Percentiles rank a stretch among this genome's conserved stretches.
Evolutionary conservation across 2,113 vertebrate species (phyloP).

Genomic region (Barbus barbus): DNA sequence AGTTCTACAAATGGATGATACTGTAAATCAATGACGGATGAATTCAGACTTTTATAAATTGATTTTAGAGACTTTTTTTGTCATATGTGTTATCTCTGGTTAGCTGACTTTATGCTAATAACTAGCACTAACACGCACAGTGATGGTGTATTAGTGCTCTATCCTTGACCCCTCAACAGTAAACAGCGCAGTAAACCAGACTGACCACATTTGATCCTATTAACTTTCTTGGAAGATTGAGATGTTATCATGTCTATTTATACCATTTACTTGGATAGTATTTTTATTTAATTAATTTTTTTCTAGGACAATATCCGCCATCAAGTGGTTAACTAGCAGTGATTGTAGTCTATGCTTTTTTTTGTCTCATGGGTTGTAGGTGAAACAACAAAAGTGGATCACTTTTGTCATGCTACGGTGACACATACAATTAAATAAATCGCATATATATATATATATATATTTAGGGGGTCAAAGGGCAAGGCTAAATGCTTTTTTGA

Average conservation of each 20-base stretch:
- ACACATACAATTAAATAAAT: not conserved
- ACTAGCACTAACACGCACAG: not conserved
- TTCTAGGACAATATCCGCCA: not conserved
- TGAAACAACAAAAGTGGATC: not conserved
- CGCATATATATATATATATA: no score
- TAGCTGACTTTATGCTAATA: not conserved
- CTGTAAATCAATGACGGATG: not conserved
- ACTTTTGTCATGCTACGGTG: not conserved
- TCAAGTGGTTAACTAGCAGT: not conserved
- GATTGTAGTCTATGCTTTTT: not conserved
- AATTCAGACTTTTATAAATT: not conserved
- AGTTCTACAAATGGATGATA: not conserved
- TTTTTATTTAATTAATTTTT: no score
- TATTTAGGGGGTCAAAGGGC: not conserved
- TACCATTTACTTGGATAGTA: not conserved
- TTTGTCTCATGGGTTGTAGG: not conserved
- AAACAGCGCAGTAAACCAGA: not conserved
- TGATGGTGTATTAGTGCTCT: not conserved
- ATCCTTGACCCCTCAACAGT: not conserved
- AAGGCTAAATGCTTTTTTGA: not conserved
- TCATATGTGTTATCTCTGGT: not conserved
- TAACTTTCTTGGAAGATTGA: constrained; percentile 11
- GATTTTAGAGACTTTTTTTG: not conserved
- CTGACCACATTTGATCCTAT: constrained; percentile 13
- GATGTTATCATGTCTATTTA: not conserved